Evolutionary conservation across 2,888 invertebrate genomes (phyloP).

Genomic region (Epinotia brunnichana): DNA sequence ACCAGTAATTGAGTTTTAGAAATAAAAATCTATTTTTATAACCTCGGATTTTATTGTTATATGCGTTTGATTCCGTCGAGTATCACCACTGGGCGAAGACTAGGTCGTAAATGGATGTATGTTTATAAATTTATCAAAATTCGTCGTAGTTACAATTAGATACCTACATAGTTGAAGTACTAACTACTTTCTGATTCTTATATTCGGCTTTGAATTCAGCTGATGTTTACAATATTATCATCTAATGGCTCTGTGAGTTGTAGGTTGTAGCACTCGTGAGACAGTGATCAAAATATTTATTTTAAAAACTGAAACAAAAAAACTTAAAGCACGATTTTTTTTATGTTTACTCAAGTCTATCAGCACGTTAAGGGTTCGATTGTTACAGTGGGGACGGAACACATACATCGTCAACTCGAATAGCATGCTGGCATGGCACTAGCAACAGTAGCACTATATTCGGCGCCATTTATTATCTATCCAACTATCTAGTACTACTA

Average conservation of each 20-base stretch:
- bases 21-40: conserved; percentile 36
- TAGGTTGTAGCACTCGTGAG: no score
- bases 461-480: conserved; percentile 70
- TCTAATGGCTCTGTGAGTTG: no score
- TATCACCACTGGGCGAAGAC: conserved; percentile 1
- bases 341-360: no score
- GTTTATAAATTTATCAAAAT: neutral
- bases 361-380: no score
- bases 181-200: no score
- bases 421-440: neutral
- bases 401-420: neutral
- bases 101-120: neutral
- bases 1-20: conserved; percentile 35
- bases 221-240: no score
- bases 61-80: conserved; percentile 24
- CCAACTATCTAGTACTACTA: conserved; percentile 69
- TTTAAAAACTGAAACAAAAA: no score
- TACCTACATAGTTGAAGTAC: no score
- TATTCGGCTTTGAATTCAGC: no score
- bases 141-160: no score
- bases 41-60: conserved; percentile 32
- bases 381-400: neutral
- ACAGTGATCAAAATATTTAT: no score
- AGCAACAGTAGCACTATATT: conserved; percentile 48
- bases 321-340: no score